Evolutionary conservation across 2,888 invertebrate genomes (phyloP), one percentile per base, ranked within the genome.

Genomic region (Autographa pulchrina): DNA sequence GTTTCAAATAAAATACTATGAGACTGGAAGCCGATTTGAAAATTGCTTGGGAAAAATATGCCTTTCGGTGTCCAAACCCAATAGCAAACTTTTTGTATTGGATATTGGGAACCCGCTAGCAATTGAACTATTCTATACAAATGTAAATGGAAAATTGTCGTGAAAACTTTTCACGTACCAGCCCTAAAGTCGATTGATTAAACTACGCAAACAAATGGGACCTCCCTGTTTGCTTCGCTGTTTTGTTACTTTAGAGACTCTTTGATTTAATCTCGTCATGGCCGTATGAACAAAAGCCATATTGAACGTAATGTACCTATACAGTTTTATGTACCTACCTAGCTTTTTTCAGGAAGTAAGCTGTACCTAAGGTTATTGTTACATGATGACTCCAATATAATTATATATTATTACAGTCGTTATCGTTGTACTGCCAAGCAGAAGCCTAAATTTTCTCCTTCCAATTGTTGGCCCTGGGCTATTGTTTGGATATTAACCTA

Each of bases 201-300:
- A 73, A 72, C 72, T 68, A 62, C 32, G 65, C 70, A 82, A 80
- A 74, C 80, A 82, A 77, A 80, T 78, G 66, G 68, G 56, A 68
- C 80, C 63, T 80, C 70, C 65, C 63, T 70, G 63, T 76, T 67
- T 62, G 56, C 56, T 76, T 61, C 43, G 41, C 20, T 9, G 67
- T 79, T 77, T 70, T 41, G 61, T 62, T 72, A 73, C 81, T 76
- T 84, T 77, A 77, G 81, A 65, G 52, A 41, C 54, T 71, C 67
- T 82, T 72, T 64, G 68, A 70, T 70, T 48, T 74, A 58, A 61
- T 64, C 25, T 70, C 54, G 25, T 68, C 52, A 48, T 65, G 43
- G 64, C n/a, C 58, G 38, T 71, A 65, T 65, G 38, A 11, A 48
- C 48, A 48, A n/a, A n/a, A 1, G 35, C 54, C 52, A 31, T 65